A percentile compares a stretch with the other conserved stretches of the same genome.
Evolutionary conservation across 2,888 invertebrate species (phyloP).

Genomic region (Stenoptilia bipunctidactyla): DNA sequence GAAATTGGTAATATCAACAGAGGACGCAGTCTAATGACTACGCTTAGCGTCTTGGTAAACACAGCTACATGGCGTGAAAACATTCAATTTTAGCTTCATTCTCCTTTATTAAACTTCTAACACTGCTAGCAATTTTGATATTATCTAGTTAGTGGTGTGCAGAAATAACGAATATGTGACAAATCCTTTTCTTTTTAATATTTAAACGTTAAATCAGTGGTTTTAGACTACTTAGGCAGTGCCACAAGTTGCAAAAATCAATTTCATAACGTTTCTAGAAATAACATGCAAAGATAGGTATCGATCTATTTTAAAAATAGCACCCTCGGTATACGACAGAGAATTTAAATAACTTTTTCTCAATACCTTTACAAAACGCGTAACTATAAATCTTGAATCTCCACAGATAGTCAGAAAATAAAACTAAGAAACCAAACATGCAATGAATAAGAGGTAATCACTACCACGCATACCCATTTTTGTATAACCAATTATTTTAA

Average conservation of each 20-base stretch:
- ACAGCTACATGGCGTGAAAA: not conserved
- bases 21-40: constrained; percentile 7
- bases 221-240: no score
- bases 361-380: not conserved
- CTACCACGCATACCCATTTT: constrained; percentile 1
- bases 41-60: not conserved
- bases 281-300: not conserved
- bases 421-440: not conserved
- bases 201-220: no score
- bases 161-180: no score
- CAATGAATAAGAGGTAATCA: not conserved
- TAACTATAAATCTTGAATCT: not conserved
- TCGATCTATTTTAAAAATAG: not conserved
- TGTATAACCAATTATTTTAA: not conserved
- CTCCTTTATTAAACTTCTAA: no score
- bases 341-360: no score
- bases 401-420: not conserved
- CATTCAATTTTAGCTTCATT: not conserved
- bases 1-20: constrained; percentile 15
- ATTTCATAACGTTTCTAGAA: no score
- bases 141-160: no score
- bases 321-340: not conserved
- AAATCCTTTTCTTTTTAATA: no score
- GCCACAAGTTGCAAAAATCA: no score
- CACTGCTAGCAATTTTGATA: no score